Evolutionary conservation across 2,113 vertebrate species (phyloP).

Genomic region (Rafetus swinhoei): DNA sequence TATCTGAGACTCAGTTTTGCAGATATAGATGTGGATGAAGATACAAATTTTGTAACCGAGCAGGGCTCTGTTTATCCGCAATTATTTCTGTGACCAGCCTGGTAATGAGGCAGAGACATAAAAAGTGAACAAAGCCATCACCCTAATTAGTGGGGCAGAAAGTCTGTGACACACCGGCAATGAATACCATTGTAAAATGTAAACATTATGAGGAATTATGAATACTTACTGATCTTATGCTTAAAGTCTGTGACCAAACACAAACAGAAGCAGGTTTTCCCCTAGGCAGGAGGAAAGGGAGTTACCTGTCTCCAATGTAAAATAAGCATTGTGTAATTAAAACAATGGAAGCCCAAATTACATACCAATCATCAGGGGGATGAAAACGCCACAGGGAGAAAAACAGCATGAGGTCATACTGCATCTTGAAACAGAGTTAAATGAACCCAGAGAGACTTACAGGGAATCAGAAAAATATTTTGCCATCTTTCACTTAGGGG

Average conservation of each 20-base stretch:
- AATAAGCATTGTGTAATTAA: background rate
- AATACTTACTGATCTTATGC: background rate
- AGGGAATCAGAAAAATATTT: background rate
- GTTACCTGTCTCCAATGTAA: background rate
- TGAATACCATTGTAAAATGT: background rate
- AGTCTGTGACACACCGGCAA: background rate
- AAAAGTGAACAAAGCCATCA: background rate
- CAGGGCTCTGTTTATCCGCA: too few species aligned
- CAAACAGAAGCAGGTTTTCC: background rate
- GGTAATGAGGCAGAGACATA: background rate
- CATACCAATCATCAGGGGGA: background rate
- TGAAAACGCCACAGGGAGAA: background rate
- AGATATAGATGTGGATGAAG: too few species aligned
- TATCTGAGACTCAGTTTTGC: too few species aligned
- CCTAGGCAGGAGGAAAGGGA: too few species aligned
- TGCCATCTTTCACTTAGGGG: background rate
- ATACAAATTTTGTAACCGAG: too few species aligned
- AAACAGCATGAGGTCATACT: background rate
- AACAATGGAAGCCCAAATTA: background rate
- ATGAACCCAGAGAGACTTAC: background rate
- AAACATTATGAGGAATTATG: background rate
- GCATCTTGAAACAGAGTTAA: background rate
- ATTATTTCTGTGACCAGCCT: background rate
- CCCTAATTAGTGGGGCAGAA: background rate
- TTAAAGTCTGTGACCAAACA: background rate